Evolutionary conservation across 2,113 vertebrate genomes (phyloP), one percentile per base, ranked within the genome.

Genomic region (Meles meles): DNA sequence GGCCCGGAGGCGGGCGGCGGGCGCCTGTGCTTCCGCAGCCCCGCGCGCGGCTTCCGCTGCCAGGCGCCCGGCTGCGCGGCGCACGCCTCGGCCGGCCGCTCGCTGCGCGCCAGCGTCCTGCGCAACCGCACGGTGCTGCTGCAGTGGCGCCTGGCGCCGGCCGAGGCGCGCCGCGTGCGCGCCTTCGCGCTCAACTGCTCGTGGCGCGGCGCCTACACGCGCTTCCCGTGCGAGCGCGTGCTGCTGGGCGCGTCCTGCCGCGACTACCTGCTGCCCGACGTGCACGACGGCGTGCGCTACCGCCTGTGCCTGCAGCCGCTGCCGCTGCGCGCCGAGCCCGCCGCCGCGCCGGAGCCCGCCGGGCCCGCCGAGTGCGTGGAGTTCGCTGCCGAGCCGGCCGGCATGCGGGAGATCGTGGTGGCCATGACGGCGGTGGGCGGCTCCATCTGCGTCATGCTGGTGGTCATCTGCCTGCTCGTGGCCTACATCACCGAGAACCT

Each of bases 371-470:
- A 99, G 92, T 99, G 99, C 96, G 99, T 99, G 94, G 99, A 99
- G 98, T 99, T 99, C 95, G 99, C 98, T 37, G 98, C 99, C 79
- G 98, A 99, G 63, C 99, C 99, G 0, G 99, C 99, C 25, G 99
- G 99, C 98, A 99, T 99, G 99, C 99, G 99, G 98, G 99, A 99
- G 96, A 99, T 99, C 97, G 99, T 99, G 14, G 99, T 99, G 72
- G 99, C 99, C 98, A 99, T 99, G 99, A 99, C 99, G 88, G 99
- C 99, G 12, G 99, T 99, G 97, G 99, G 99, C 87, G 99, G 99
- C 65, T 99, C 99, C 96, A 99, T 99, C 98, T 99, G 99, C 96
- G 99, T 99, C 98, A 99, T 99, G 99, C 99, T 99, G 95, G 99
- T 99, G 97, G 99, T 99, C 98, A 99, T 99, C 98, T 99, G 99